These are phyloP conservation scores for Danionella dracula DNA, from an alignment of 2,797 vertebrate genomes.

Conservation along the genomic window DNA sequence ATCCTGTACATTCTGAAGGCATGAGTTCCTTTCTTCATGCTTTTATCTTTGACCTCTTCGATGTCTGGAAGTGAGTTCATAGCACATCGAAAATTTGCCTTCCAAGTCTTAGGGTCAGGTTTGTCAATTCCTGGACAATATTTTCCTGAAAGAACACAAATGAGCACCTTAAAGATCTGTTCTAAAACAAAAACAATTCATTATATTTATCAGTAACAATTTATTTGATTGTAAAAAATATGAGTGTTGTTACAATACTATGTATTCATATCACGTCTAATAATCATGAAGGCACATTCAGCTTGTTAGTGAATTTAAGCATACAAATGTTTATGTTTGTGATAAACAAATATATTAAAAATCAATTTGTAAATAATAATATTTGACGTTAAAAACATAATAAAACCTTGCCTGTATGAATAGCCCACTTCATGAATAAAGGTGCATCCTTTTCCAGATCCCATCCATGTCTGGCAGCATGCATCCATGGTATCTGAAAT, in stretches of 20 bases:
- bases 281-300: too few species aligned
- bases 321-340: too few species aligned
- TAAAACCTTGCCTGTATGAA: constrained; percentile 81
- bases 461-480: constrained; percentile 95
- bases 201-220: too few species aligned
- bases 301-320: too few species aligned
- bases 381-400: too few species aligned
- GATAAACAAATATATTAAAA: too few species aligned
- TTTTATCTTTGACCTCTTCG: constrained; percentile 97
- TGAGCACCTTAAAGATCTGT: not conserved
- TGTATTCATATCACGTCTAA: too few species aligned
- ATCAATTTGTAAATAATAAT: too few species aligned
- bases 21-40: constrained; percentile 96
- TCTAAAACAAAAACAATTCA: not conserved
- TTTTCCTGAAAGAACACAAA: constrained; percentile 71
- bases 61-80: constrained; percentile 98
- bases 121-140: constrained; percentile 86
- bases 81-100: constrained; percentile 96
- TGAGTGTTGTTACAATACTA: too few species aligned
- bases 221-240: too few species aligned
- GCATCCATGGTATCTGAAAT: constrained; percentile 99
- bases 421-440: constrained; percentile 95
- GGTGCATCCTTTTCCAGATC: constrained; percentile 96
- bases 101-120: constrained; percentile 97
- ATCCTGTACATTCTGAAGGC: constrained; percentile 95